phyloP scores from a whole-genome alignment of 2,888 invertebrate genomes.

The Eulithis prunata region DNA sequence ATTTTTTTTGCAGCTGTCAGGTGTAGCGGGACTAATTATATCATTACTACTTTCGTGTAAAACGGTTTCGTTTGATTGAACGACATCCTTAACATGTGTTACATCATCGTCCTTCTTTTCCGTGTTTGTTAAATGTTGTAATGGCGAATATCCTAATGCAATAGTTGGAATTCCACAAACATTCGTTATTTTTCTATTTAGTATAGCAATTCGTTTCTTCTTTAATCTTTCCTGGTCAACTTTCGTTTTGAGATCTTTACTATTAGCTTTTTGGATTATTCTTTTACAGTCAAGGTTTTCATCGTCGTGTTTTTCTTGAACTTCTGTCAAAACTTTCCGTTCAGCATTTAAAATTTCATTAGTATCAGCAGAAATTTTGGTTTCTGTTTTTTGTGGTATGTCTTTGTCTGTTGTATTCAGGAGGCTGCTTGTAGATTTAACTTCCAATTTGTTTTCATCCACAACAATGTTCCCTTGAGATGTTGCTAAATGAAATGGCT shows the following conservation, averaged over 20 bases:
- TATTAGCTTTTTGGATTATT: constrained; percentile 18
- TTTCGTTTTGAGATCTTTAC: constrained; percentile 27
- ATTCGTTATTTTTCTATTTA: constrained; percentile 61
- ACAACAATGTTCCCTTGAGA: constrained; percentile 8
- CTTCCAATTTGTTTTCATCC: constrained; percentile 11
- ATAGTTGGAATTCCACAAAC: constrained; percentile 54
- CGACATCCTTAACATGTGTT: constrained; percentile 6
- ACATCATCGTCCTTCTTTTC: constrained; percentile 1
- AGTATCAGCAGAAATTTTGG: constrained; percentile 31
- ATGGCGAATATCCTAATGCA: constrained; percentile 59
- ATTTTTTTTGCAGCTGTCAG: constrained; percentile 52
- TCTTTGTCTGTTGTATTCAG: constrained; percentile 7
- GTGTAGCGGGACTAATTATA: constrained; percentile 30
- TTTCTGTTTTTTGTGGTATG: constrained; percentile 25
- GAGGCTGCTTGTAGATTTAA: not conserved
- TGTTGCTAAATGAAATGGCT: not conserved
- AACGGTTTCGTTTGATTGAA: constrained; percentile 14
- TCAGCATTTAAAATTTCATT: constrained; percentile 48
- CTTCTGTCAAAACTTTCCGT: constrained; percentile 59
- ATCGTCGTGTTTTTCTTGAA: constrained; percentile 57
- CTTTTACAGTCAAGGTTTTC: constrained; percentile 34
- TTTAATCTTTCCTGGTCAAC: constrained; percentile 55
- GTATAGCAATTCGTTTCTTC: constrained; percentile 63
- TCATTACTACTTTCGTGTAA: constrained; percentile 33
- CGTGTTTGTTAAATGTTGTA: constrained; percentile 27